Base-by-base conservation (phyloP, 2,113 vertebrate genomes). In the Trachemys scripta region DNA sequence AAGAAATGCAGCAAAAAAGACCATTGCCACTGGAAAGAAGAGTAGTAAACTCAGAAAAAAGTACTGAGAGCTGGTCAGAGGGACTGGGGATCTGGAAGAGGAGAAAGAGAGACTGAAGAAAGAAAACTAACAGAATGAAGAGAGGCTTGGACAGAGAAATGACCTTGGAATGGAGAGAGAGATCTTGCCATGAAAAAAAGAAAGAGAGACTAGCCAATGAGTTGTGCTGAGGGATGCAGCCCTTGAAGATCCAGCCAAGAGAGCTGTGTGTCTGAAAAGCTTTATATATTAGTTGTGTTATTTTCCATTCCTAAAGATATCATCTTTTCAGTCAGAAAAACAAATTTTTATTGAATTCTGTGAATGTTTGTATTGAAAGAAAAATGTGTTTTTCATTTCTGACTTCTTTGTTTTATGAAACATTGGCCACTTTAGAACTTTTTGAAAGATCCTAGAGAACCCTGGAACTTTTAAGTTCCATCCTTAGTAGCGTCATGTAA, bases 291-390 rank as follows among this genome's bases (percentile, higher is more conserved):
- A 56, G 31, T 75, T 89, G 93, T 97, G 96, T 98, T 97, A 92
- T 94, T 98, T 98, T 98, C 96, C 94, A 97, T 97, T 98, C 96
- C 97, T 93, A 62, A 90, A 95, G 94, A 95, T 97, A 81, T 84
- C 92, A 87, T 93, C 86, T 96, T 97, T 98, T 97, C 94, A 95
- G 91, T 75, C 54, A 95, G 95, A 95, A 93, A 79, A 50, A 96
- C 27, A 90, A 80, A 79, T 94, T 96, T 95, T 97, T 94, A 96
- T 98, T 98, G 93, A 97, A 91, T 97, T 97, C 89, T 82, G 78
- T 95, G 93, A 56, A 90, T 93, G 94, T 89, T 94, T 85, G 88
- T 95, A 82, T 78, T 95, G 92, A 47, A 47, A 83, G 80, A 94
- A 97, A 98, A 97, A 90, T 72, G 93, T 97, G 93, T 96, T 97